Evolutionary conservation across 2,113 vertebrate genomes (phyloP), one percentile per base, ranked within the genome.

Genomic region (Eleginops maclovinus): DNA sequence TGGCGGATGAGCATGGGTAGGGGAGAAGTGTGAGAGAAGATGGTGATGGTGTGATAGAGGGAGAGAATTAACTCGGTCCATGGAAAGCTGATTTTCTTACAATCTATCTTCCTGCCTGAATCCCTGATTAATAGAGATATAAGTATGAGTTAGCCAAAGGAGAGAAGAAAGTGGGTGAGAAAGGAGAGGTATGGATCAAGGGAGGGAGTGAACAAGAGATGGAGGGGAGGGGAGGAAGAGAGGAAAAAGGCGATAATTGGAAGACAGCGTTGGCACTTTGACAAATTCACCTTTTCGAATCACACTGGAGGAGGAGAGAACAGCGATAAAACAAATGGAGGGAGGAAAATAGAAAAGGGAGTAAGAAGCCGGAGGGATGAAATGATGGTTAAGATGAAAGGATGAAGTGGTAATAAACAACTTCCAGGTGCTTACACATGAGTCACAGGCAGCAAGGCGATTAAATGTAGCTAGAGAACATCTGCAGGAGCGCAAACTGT

Each of bases 41-140:
- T 11, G 24, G 26, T 2, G 63, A 58, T 31, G 58, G 66, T 36
- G 49, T 41, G 65, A 79, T 77, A 24, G 61, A 69, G 40, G 21
- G 16, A 53, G 76, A 65, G 50, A 87, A 78, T 75, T 55, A 79
- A 79, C 68, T 73, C 1, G 3, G 17, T 76, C 43, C n/a, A 58
- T 56, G 65, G 66, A 75, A 47, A 31, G 81, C 72, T 41, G 75
- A 68, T 78, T 81, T 81, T 43, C 21, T 31, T 61, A 15, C 28
- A 62, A 47, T 75, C 56, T 16, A 31, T 83, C 75, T 77, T 72
- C 36, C 60, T 54, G 62, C 46, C 28, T 72, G n/a, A 75, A 76
- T 75, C 61, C 54, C 58, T 50, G 31, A 81, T 56, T 77, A 83
- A 77, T 84, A 41, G 68, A 79, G 79, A 81, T 81, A 64, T 60